A percentile compares a stretch with the other conserved stretches of the same genome.
These are phyloP conservation scores for Protodeltote pygarga DNA, from an alignment of 2,888 invertebrate genomes.

Conservation along the genomic window DNA sequence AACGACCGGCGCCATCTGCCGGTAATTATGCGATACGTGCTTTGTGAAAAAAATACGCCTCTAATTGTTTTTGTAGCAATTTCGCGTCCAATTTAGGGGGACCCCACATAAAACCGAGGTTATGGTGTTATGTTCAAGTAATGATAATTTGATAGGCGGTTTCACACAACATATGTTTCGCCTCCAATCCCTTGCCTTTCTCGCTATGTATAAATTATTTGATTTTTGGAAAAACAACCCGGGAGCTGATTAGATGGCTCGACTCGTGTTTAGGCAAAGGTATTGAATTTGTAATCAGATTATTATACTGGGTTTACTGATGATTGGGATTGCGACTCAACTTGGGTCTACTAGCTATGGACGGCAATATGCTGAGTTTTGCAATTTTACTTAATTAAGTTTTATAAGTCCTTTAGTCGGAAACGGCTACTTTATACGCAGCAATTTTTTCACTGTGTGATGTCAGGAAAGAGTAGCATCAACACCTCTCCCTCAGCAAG, in stretches of 20 bases:
- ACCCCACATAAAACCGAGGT: constrained; percentile 25
- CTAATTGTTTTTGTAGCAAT: constrained; percentile 76
- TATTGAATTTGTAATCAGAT: too few relatives aligned
- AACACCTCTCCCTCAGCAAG: too few relatives aligned
- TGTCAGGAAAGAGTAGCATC: too few relatives aligned
- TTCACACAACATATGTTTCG: constrained; percentile 39
- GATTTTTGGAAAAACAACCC: constrained; percentile 2
- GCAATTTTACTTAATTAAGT: too few relatives aligned
- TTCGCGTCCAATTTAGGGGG: constrained; percentile 42
- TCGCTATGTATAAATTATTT: constrained; percentile 5
- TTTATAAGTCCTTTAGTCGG: too few relatives aligned
- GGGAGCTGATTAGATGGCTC: neutral
- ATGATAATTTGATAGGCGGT: constrained; percentile 45
- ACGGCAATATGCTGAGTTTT: too few relatives aligned
- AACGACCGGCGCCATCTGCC: constrained; percentile 78
- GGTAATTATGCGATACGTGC: constrained; percentile 76
- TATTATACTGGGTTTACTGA: too few relatives aligned
- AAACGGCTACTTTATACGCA: too few relatives aligned
- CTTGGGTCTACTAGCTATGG: too few relatives aligned
- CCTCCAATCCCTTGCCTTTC: neutral
- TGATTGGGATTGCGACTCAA: too few relatives aligned
- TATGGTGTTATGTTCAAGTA: constrained; percentile 27
- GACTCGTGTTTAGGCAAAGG: too few relatives aligned
- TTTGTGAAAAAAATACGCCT: constrained; percentile 66
- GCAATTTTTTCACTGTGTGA: too few relatives aligned